phyloP scores from a whole-genome alignment of 2,113 vertebrate species.

The Archilochus colubris region DNA sequence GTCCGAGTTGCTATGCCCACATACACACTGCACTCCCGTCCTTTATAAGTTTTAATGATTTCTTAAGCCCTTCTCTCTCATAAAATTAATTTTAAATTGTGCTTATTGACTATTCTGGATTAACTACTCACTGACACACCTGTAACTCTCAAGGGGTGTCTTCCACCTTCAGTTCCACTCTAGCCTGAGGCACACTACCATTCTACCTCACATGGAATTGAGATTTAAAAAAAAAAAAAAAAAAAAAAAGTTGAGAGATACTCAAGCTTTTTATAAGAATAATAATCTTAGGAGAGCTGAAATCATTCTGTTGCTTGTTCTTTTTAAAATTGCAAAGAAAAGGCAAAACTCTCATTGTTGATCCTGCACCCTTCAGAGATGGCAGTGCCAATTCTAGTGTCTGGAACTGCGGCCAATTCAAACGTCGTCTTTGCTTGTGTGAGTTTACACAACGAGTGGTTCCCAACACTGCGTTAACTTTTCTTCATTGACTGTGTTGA shows the following conservation, averaged over 20 bases:
- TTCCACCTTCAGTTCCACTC: not conserved
- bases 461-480: constrained; percentile 88
- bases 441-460: constrained; percentile 81
- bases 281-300: not conserved
- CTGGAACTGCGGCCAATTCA: not conserved
- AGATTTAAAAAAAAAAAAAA: not conserved
- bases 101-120: constrained; percentile 1
- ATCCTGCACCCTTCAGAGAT: not conserved
- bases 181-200: not conserved
- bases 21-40: constrained; percentile 8
- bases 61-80: not conserved
- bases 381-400: not conserved
- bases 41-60: not conserved
- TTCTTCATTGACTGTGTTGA: constrained; percentile 81
- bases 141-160: not conserved
- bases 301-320: not conserved
- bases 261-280: not conserved
- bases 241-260: not conserved
- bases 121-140: not conserved
- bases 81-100: constrained; percentile 13
- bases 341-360: not conserved
- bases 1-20: not conserved
- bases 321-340: not conserved
- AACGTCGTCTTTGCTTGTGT: not conserved
- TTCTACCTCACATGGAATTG: not conserved